phyloP scores from a whole-genome alignment of 2,797 vertebrate genomes.

The Ctenopoma multispine region DNA sequence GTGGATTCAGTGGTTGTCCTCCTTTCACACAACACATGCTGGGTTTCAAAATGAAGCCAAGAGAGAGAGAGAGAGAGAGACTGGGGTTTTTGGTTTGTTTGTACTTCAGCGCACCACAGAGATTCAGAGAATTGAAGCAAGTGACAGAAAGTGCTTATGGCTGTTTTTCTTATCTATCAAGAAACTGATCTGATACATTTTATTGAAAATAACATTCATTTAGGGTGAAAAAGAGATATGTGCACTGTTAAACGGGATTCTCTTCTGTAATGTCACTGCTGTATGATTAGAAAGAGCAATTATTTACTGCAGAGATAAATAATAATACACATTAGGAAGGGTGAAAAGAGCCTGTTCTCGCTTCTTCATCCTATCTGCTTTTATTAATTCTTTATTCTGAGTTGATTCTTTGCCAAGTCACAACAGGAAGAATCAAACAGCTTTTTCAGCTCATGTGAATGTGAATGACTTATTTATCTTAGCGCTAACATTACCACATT shows the following conservation, averaged over 20 bases:
- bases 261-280: constrained; percentile 5
- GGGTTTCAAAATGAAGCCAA: constrained; percentile 27
- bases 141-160: constrained; percentile 15
- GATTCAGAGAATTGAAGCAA: too few species aligned
- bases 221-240: neutral
- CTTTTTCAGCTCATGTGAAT: constrained; percentile 23
- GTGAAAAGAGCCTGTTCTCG: neutral
- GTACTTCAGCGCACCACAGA: too few species aligned
- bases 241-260: neutral
- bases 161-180: neutral
- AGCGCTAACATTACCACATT: neutral
- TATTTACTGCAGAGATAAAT: constrained; percentile 12
- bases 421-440: constrained; percentile 11
- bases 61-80: too few species aligned
- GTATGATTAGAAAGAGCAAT: constrained; percentile 17
- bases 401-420: constrained; percentile 11
- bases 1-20: constrained; percentile 8
- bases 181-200: constrained; percentile 16
- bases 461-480: constrained; percentile 22
- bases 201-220: constrained; percentile 17
- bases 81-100: too few species aligned
- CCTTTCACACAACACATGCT: constrained; percentile 7
- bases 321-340: constrained; percentile 1
- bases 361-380: neutral
- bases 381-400: constrained; percentile 11